Evolutionary conservation across 1,140 invertebrate species (phyloP).

Genomic region (Meloidogyne chitwoodi): DNA sequence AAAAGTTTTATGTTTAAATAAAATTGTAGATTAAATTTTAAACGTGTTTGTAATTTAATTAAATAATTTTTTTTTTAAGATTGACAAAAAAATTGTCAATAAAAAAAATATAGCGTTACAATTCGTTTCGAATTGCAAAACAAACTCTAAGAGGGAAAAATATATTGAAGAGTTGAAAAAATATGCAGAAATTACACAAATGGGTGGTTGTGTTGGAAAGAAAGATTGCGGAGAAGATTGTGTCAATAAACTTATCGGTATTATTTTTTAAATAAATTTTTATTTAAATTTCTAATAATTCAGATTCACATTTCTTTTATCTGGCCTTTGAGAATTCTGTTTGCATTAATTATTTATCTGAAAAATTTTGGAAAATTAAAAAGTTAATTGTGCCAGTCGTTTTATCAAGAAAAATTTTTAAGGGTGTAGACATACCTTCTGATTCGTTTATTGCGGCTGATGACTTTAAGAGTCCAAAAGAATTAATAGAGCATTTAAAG

Average conservation of each 20-base stretch:
- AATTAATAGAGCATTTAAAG: background rate
- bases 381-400: background rate
- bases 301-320: conserved; percentile 5
- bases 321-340: conserved; percentile 4
- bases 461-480: background rate
- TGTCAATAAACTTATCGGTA: background rate
- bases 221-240: background rate
- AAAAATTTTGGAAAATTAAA: background rate
- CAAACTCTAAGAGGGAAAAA: background rate
- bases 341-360: background rate
- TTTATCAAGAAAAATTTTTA: background rate
- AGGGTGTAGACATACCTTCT: background rate
- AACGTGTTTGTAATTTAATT: too few species aligned
- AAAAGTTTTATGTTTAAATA: too few species aligned
- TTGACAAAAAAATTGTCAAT: background rate
- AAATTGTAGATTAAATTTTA: too few species aligned
- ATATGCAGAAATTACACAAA: background rate
- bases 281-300: too few species aligned
- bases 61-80: background rate
- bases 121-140: conserved; percentile 14
- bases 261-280: background rate
- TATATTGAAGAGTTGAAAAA: background rate
- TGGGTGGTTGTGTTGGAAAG: background rate
- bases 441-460: background rate
- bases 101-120: conserved; percentile 1